Percentiles rank a stretch among this genome's conserved stretches.
phyloP scores from a whole-genome alignment of 2,797 vertebrate genomes.

The Catamblyrhynchus diadema region DNA sequence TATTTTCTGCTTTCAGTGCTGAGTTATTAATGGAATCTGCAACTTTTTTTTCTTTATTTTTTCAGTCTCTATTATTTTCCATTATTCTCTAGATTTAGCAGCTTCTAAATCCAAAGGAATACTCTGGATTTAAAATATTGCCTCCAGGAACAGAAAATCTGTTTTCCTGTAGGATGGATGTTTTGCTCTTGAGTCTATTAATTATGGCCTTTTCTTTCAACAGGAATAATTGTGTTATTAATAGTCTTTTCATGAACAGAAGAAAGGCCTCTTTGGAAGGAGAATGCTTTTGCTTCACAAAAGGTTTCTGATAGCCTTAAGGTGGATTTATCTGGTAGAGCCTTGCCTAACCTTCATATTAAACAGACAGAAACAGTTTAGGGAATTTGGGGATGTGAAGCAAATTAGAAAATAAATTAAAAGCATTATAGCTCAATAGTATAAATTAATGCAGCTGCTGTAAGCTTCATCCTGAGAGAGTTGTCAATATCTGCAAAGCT shows the following conservation, averaged over 20 bases:
- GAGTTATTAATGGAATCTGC: slow-evolving; percentile 25
- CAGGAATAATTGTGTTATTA: slow-evolving; percentile 71
- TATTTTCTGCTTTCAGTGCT: slow-evolving; percentile 26
- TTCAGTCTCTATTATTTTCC: slow-evolving; percentile 12
- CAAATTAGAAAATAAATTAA: slow-evolving; percentile 74
- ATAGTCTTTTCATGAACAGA: slow-evolving; percentile 72
- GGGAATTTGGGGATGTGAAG: slow-evolving; percentile 68
- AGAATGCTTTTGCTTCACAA: slow-evolving; percentile 65
- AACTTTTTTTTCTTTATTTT: background rate
- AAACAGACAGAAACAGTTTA: slow-evolving; percentile 62
- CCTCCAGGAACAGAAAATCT: slow-evolving; percentile 18
- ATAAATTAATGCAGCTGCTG: slow-evolving; percentile 65
- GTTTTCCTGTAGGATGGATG: background rate
- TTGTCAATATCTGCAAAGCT: slow-evolving; percentile 67
- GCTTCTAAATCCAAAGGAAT: slow-evolving; percentile 40
- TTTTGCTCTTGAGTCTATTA: slow-evolving; percentile 62
- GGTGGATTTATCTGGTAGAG: slow-evolving; percentile 68
- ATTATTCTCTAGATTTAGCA: slow-evolving; percentile 31
- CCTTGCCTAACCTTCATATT: slow-evolving; percentile 67
- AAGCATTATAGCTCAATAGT: slow-evolving; percentile 69
- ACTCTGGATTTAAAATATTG: slow-evolving; percentile 48
- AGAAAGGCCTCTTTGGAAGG: slow-evolving; percentile 65
- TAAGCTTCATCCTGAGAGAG: slow-evolving; percentile 66
- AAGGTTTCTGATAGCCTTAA: slow-evolving; percentile 72
- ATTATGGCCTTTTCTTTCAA: slow-evolving; percentile 70